A percentile compares a stretch with the other conserved stretches of the same genome.
Conservation (phyloP, 2,888 invertebrate species). For the Acronicta aceris region DNA sequence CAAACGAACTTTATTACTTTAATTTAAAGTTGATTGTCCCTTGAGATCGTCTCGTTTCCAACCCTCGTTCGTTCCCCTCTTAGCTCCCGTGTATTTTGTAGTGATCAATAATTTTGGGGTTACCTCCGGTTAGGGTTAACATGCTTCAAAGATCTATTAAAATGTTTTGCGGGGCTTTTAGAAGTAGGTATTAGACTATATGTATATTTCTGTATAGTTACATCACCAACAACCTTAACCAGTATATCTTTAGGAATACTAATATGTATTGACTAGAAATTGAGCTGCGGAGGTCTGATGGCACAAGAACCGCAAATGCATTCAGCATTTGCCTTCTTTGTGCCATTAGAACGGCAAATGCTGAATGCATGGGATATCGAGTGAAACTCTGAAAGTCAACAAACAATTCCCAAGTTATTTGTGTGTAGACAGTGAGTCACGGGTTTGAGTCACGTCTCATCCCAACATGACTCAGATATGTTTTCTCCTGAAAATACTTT, state of each 20-base stretch:
- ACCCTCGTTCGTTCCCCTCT: conserved; percentile 49
- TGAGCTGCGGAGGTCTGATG: too few species aligned
- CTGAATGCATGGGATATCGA: conserved; percentile 18
- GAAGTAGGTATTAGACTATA: conserved; percentile 7
- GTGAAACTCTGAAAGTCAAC: conserved; percentile 33
- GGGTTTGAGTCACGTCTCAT: conserved; percentile 48
- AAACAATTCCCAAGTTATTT: conserved; percentile 48
- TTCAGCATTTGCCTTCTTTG: too few species aligned
- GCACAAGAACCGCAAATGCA: too few species aligned
- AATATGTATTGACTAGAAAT: too few species aligned
- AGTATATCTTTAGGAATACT: too few species aligned
- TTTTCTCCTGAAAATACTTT: conserved; percentile 34
- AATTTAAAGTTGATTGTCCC: conserved; percentile 43
- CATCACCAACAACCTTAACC: too few species aligned
- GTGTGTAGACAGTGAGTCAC: conserved; percentile 39
- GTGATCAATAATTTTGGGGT: conserved; percentile 59
- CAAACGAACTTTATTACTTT: conserved; percentile 21
- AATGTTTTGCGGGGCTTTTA: conserved; percentile 34
- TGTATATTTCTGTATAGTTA: not conserved
- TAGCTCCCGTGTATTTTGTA: conserved; percentile 42
- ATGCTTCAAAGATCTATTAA: conserved; percentile 33
- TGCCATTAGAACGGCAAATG: not conserved
- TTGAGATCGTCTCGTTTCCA: conserved; percentile 36
- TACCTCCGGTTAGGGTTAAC: conserved; percentile 37
- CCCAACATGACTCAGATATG: conserved; percentile 51